Conservation (phyloP, 2,888 invertebrate genomes). For the Macrostomum cliftonense region DNA sequence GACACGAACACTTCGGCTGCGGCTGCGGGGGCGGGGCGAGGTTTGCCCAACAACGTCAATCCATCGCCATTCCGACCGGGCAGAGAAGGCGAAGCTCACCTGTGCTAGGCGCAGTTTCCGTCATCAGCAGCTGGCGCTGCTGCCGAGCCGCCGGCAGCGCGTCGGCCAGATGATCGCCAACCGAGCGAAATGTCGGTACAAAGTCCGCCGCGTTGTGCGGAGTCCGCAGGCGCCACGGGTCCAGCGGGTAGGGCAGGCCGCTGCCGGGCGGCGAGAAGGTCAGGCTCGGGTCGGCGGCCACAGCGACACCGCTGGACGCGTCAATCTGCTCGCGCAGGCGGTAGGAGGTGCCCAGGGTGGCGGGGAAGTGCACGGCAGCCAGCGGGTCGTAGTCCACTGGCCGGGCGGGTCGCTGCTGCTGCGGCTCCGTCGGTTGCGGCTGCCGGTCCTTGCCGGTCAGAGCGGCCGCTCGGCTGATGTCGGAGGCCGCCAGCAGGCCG, state of each 20-base stretch:
- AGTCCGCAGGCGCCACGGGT: conserved; percentile 4
- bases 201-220: conserved; percentile 2
- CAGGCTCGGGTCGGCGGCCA: not conserved
- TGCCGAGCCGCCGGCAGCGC: not conserved
- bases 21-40: conserved; percentile 10
- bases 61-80: too few species aligned
- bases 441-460: too few species aligned
- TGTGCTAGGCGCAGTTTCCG: conserved; percentile 1
- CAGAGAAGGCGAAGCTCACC: conserved; percentile 1
- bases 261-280: conserved; percentile 2
- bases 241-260: conserved; percentile 2
- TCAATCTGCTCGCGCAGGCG: too few species aligned
- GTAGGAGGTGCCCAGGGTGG: too few species aligned
- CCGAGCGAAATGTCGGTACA: not conserved
- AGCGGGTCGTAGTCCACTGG: too few species aligned
- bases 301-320: too few species aligned
- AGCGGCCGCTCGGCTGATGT: too few species aligned
- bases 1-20: conserved; percentile 15
- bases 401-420: too few species aligned
- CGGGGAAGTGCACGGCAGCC: too few species aligned
- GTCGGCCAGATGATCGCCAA: not conserved
- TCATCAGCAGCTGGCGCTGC: not conserved
- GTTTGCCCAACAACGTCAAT: too few species aligned
- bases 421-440: too few species aligned
- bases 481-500: too few species aligned